Percentiles rank a stretch among this genome's conserved stretches.
These are phyloP conservation scores for Megaceryle maxima DNA, from an alignment of 2,113 vertebrate species.

Conservation along the genomic window DNA sequence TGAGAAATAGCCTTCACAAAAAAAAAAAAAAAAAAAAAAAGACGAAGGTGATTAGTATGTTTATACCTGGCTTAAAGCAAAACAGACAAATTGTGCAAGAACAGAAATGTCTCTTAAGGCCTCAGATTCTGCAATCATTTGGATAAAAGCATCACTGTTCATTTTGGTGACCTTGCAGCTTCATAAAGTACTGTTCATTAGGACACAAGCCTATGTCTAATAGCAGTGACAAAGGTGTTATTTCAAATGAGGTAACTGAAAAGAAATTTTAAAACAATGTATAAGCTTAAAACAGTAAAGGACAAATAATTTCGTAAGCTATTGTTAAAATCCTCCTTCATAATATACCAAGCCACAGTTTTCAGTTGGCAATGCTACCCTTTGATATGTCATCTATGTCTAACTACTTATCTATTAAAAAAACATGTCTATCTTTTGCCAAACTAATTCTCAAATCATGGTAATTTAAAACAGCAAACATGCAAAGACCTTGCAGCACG, in stretches of 20 bases:
- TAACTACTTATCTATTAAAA: neutral
- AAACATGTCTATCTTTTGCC: neutral
- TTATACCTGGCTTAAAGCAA: conserved; percentile 4
- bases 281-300: neutral
- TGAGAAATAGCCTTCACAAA: neutral
- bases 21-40: neutral
- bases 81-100: conserved; percentile 16
- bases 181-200: neutral
- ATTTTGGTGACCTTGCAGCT: neutral
- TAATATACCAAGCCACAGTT: neutral
- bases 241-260: neutral
- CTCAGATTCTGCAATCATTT: neutral
- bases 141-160: neutral
- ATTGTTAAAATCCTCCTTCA: neutral
- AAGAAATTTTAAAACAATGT: rapidly evolving
- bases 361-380: neutral
- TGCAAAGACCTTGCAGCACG: neutral
- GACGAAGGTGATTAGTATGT: neutral
- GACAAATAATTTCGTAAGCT: neutral
- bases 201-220: neutral
- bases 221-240: neutral
- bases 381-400: rapidly evolving
- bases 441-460: neutral
- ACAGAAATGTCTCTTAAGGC: neutral
- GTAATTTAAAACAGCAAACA: neutral